These are phyloP conservation scores for Plebejus melissa DNA, from an alignment of 2,888 invertebrate species.

Conservation along the genomic window DNA sequence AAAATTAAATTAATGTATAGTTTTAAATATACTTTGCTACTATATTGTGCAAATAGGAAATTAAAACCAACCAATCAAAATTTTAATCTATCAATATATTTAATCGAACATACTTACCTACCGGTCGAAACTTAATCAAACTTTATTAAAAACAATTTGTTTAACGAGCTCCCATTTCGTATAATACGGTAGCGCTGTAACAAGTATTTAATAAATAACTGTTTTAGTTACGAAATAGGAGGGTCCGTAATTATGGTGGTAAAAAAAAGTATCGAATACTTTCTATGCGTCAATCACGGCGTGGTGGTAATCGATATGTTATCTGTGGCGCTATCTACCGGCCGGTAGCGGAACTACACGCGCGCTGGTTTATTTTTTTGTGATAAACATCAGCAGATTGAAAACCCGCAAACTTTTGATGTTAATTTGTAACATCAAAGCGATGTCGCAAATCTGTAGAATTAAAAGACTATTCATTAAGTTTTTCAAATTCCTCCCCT, in stretches of 20 bases:
- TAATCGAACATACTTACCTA: constrained; percentile 35
- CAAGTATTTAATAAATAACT: constrained; percentile 35
- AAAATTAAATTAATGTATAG: too few relatives aligned
- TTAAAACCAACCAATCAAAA: constrained; percentile 36
- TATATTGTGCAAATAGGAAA: constrained; percentile 37
- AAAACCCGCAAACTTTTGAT: background rate
- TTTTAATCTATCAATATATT: constrained; percentile 44
- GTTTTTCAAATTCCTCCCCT: too few relatives aligned
- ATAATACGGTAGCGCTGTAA: constrained; percentile 57
- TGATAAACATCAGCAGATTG: background rate
- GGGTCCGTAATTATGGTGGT: constrained; percentile 29
- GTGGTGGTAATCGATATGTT: constrained; percentile 62
- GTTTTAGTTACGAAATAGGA: constrained; percentile 40
- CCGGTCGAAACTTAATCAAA: constrained; percentile 44
- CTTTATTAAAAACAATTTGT: constrained; percentile 58
- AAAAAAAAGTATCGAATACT: constrained; percentile 42
- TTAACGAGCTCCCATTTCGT: constrained; percentile 57
- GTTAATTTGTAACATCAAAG: background rate
- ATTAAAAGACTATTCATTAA: too few relatives aligned
- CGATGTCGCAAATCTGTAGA: background rate
- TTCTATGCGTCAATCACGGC: constrained; percentile 62
- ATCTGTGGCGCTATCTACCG: constrained; percentile 62
- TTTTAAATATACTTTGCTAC: background rate
- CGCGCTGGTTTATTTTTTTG: constrained; percentile 32
- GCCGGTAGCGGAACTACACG: constrained; percentile 55